Evolutionary conservation across 2,888 invertebrate genomes (phyloP), one percentile per base, ranked within the genome.

Genomic region (Druceiella hillmani): DNA sequence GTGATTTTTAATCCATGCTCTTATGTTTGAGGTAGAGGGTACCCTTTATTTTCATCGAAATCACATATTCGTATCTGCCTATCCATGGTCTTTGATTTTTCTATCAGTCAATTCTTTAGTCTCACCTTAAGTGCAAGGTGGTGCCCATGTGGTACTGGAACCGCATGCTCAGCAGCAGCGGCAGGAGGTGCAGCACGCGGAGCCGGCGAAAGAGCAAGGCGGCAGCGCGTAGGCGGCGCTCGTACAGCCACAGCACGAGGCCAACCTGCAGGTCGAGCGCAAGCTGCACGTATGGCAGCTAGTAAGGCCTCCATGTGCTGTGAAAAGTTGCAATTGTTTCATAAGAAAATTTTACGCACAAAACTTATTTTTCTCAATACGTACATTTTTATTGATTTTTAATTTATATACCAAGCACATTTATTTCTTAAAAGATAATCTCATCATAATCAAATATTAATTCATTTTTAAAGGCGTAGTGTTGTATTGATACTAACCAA

Each of bases 111-210:
- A n/a, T n/a, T n/a, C n/a, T n/a, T n/a, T n/a, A n/a, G n/a, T n/a
- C n/a, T 95, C 2, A 95, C 87, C 69, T 92, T 93, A 14, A 95
- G 78, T 1, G 93, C 90, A 41, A 95, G 74, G 49, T 90, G 86
- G 49, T 90, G 87, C 36, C 87, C 86, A 26, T 83, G 79, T 41
- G 87, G 86, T 22, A 94, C 82, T 44, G 84, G 76, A 31, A 93
- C 84, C 4, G 93, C 85, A 30, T 87, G 87, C 50, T 95, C 94
- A 1, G 87, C 86, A 43, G 83, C 74, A 24, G 79, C 1, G 80
- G 79, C 33, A 4, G 33, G 6, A 4, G 3, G 14, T n/a, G 56
- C 53, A 36, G 55, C 52, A 45, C 59, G 55, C 67, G 32, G 62
- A 25, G 56, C 68, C 37, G 62, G 72, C 52, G 57, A 61, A 58